These are phyloP conservation scores for Alcedo quadribrachys DNA, from an alignment of 2,797 vertebrate genomes.

Conservation along the genomic window DNA sequence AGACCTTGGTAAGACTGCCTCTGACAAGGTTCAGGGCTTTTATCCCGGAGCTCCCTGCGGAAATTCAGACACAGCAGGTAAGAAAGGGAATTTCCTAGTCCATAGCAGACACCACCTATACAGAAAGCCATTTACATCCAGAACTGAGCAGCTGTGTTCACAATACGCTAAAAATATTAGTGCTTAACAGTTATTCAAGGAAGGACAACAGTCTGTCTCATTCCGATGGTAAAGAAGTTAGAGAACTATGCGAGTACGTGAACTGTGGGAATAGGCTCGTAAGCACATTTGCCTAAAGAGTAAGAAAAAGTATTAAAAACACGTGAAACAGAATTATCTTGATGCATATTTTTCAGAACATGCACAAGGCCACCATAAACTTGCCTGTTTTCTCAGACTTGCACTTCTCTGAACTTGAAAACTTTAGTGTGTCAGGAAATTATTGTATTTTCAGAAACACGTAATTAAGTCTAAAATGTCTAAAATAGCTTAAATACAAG, in stretches of 20 bases:
- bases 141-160: not conserved
- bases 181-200: not conserved
- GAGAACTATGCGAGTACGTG: not conserved
- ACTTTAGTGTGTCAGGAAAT: not conserved
- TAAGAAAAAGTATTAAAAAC: conserved; percentile 11
- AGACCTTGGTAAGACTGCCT: not conserved
- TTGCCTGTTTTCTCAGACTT: not conserved
- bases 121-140: not conserved
- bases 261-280: not conserved
- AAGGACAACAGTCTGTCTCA: not conserved
- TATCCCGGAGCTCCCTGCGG: not conserved
- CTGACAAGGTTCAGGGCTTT: not conserved
- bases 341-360: not conserved
- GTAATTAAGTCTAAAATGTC: conserved; percentile 5
- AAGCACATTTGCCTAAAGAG: not conserved
- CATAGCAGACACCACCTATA: not conserved
- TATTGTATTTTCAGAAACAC: not conserved
- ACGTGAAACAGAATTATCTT: conserved; percentile 8
- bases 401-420: not conserved
- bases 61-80: not conserved
- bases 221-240: not conserved
- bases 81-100: not conserved
- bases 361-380: not conserved
- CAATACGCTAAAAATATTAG: not conserved
- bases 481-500: not conserved